phyloP scores from a whole-genome alignment of 92 coral and sea anemone species.

The Virgularia gustaviana region DNA sequence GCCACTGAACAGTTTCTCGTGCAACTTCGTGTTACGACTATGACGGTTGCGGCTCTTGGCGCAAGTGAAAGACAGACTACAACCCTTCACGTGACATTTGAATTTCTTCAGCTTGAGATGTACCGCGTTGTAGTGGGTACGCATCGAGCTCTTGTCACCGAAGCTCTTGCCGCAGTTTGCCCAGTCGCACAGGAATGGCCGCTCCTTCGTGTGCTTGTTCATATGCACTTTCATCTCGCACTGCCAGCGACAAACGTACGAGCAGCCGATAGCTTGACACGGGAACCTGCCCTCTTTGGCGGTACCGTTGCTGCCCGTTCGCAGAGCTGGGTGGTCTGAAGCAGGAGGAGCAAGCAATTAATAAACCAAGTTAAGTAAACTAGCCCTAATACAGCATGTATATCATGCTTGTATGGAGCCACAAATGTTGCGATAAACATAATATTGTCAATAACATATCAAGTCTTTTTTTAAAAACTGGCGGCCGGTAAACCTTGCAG shows the following conservation, averaged over 20 bases:
- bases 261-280: slow-evolving; percentile 45
- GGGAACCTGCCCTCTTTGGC: slow-evolving; percentile 33
- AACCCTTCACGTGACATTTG: slow-evolving; percentile 51
- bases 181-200: slow-evolving; percentile 56
- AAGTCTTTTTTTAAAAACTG: no score
- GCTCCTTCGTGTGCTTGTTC: slow-evolving; percentile 53
- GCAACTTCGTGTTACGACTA: slow-evolving; percentile 40
- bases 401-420: no score
- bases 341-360: slow-evolving; percentile 17
- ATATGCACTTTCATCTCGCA: slow-evolving; percentile 51
- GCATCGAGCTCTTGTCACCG: slow-evolving; percentile 53
- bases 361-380: no score
- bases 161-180: slow-evolving; percentile 48
- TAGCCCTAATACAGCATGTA: no score
- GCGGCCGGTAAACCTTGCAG: no score
- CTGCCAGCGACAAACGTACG: slow-evolving; percentile 50
- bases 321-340: slow-evolving; percentile 28
- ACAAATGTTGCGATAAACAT: no score
- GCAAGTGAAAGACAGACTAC: slow-evolving; percentile 50
- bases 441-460: no score
- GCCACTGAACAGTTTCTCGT: slow-evolving; percentile 35
- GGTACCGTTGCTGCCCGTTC: slow-evolving; percentile 10
- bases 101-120: slow-evolving; percentile 49
- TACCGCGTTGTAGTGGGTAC: slow-evolving; percentile 55
- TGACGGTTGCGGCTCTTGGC: slow-evolving; percentile 58